A percentile compares a stretch with the other conserved stretches of the same genome.
phyloP scores from a whole-genome alignment of 2,113 vertebrate genomes.

The Todiramphus saurophagus region DNA sequence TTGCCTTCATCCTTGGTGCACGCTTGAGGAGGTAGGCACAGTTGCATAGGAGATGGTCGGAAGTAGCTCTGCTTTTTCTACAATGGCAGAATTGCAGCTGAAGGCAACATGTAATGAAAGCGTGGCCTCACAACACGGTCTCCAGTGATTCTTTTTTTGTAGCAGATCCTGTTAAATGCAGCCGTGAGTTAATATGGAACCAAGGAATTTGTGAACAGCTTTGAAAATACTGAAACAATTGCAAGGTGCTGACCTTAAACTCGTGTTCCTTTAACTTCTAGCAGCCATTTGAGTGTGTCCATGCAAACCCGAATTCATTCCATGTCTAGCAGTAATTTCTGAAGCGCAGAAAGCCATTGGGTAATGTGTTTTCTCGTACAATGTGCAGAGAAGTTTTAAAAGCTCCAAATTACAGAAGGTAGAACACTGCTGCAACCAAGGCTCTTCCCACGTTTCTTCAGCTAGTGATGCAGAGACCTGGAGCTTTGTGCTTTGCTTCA shows the following conservation, averaged over 20 bases:
- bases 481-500: conserved; percentile 25
- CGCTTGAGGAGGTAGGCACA: not conserved
- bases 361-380: not conserved
- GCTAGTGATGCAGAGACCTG: conserved; percentile 43
- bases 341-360: conserved; percentile 35
- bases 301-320: conserved; percentile 3
- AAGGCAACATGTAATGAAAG: not conserved
- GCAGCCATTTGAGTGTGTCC: conserved; percentile 25
- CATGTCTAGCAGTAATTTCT: not conserved
- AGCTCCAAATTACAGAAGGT: not conserved
- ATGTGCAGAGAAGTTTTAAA: conserved; percentile 4
- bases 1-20: not conserved
- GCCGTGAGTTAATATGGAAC: conserved; percentile 40
- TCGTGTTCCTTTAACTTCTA: conserved; percentile 65
- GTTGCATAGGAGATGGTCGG: not conserved
- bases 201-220: conserved; percentile 42
- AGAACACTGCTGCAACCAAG: not conserved
- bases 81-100: not conserved
- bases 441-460: not conserved
- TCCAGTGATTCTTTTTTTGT: not conserved
- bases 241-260: conserved; percentile 66
- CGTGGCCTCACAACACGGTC: fast-evolving
- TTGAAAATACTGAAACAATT: conserved; percentile 38
- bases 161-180: not conserved
- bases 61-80: not conserved